Percentiles rank a stretch among this genome's conserved stretches.
Conservation (phyloP, 2,797 vertebrate species). For the Coendou prehensilis region DNA sequence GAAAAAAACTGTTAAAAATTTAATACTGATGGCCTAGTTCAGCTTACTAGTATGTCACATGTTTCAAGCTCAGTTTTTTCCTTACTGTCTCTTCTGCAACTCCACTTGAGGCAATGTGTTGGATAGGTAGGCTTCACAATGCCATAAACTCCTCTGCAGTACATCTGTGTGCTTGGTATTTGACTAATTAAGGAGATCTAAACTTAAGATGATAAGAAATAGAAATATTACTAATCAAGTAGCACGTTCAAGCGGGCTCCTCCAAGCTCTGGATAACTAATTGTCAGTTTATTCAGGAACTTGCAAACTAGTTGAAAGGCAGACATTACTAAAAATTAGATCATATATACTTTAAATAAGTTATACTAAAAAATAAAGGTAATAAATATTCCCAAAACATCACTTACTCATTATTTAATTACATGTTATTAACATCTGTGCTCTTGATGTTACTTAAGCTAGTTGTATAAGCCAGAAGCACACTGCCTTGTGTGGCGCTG, state of each 20-base stretch:
- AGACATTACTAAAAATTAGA: slow-evolving; percentile 17
- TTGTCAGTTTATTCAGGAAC: background rate
- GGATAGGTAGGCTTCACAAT: background rate
- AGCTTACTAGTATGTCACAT: background rate
- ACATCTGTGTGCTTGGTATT: background rate
- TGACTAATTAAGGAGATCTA: background rate
- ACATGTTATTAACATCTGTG: background rate
- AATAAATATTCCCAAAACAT: background rate
- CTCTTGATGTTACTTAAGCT: background rate
- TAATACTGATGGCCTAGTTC: background rate
- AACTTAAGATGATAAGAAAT: background rate
- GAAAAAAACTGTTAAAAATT: background rate
- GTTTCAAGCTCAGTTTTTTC: background rate
- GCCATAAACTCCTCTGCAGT: background rate
- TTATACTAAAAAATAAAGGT: background rate
- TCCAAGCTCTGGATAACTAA: background rate
- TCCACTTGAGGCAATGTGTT: rapidly evolving
- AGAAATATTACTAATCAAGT: background rate
- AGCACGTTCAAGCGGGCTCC: background rate
- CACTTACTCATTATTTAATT: background rate
- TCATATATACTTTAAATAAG: background rate
- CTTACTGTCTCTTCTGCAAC: background rate
- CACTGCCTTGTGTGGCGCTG: no score
- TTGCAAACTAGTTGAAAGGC: background rate
- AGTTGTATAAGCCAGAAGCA: background rate